Evolutionary conservation across 2,888 invertebrate genomes (phyloP).

Genomic region (Galeopsomyia nigrocyanea): DNA sequence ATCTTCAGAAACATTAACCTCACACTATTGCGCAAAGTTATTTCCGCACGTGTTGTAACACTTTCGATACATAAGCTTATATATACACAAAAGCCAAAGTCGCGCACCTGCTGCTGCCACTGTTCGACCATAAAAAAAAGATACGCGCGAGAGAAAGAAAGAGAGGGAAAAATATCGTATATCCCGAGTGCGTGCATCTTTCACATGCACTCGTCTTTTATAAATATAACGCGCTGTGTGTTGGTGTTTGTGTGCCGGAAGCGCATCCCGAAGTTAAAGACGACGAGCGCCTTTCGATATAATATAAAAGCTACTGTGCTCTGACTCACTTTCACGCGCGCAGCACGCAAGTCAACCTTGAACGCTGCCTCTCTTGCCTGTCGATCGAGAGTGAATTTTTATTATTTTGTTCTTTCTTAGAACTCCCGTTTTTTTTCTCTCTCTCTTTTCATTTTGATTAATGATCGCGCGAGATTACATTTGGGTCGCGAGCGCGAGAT

Average conservation of each 20-base stretch:
- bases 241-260: conserved; percentile 22
- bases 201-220: conserved; percentile 12
- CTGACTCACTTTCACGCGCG: conserved; percentile 14
- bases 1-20: too few relatives aligned
- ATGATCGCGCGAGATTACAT: not conserved
- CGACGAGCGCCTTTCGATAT: not conserved
- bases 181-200: not conserved
- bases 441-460: not conserved
- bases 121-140: not conserved
- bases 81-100: not conserved
- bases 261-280: not conserved
- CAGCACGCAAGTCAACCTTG: conserved; percentile 6
- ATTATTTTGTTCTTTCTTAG: not conserved
- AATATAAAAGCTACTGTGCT: not conserved
- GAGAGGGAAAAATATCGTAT: too few relatives aligned
- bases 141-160: not conserved
- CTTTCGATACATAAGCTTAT: not conserved
- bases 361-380: not conserved
- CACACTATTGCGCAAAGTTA: too few relatives aligned
- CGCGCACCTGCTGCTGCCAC: not conserved
- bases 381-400: conserved; percentile 19
- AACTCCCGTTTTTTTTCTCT: conserved; percentile 4
- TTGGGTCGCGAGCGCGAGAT: not conserved
- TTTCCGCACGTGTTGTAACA: too few relatives aligned
- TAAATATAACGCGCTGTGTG: conserved; percentile 28